A percentile compares a stretch with the other conserved stretches of the same genome.
Conservation (phyloP, 2,888 invertebrate species). For the Oithona nana region DNA sequence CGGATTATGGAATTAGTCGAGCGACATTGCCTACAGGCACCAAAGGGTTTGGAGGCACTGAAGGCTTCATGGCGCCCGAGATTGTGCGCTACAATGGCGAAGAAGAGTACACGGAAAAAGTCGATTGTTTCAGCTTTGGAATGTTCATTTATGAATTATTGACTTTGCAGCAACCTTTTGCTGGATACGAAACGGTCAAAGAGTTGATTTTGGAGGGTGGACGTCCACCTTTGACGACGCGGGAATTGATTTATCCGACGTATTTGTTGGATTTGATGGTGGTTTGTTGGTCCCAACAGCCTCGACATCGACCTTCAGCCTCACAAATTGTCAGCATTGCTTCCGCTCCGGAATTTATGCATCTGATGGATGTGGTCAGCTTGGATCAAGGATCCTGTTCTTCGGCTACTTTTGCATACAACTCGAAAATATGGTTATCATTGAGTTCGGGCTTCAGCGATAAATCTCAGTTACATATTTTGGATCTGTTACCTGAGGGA, state of each 20-base stretch:
- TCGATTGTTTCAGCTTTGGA: conserved; percentile 95
- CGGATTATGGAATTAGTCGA: conserved; percentile 88
- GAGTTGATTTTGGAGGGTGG: conserved; percentile 90
- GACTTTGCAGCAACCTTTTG: conserved; percentile 80
- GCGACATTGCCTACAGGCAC: conserved; percentile 72
- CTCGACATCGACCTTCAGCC: conserved; percentile 67
- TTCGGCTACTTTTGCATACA: conserved; percentile 37
- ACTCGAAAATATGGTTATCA: neutral
- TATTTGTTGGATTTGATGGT: conserved; percentile 87
- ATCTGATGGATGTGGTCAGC: conserved; percentile 55
- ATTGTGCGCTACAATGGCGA: conserved; percentile 96
- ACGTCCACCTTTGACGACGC: conserved; percentile 61
- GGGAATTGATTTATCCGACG: conserved; percentile 66
- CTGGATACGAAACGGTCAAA: conserved; percentile 88
- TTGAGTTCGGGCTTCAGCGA: neutral
- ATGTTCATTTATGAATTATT: conserved; percentile 94
- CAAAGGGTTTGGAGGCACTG: conserved; percentile 94
- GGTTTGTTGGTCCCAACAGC: conserved; percentile 72
- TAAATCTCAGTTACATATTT: neutral
- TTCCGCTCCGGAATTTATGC: conserved; percentile 80
- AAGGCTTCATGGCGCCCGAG: conserved; percentile 98
- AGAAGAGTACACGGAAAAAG: conserved; percentile 94
- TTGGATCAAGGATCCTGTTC: conserved; percentile 47
- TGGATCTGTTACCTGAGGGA: neutral
- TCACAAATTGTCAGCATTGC: conserved; percentile 82